These are phyloP conservation scores for Phalloptychus januarius DNA, from an alignment of 2,797 vertebrate species.

Conservation along the genomic window DNA sequence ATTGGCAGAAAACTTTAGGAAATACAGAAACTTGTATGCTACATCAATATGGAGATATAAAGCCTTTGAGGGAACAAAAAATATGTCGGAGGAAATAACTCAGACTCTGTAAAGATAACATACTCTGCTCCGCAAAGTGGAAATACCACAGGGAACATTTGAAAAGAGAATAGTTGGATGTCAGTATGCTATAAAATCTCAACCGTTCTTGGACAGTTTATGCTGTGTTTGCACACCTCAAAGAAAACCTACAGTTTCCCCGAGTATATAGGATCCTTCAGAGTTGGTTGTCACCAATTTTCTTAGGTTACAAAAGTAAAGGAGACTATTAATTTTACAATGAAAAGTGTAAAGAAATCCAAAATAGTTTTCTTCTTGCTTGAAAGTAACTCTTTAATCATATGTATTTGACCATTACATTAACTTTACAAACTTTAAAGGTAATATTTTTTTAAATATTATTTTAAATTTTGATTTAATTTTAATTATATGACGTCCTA, in stretches of 20 bases:
- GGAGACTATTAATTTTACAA: neutral
- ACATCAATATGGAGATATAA: too few relatives aligned
- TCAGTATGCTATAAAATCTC: too few relatives aligned
- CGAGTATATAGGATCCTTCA: neutral
- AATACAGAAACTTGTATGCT: too few relatives aligned
- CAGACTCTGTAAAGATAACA: too few relatives aligned
- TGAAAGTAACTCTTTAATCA: neutral
- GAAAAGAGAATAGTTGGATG: neutral
- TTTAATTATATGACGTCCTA: neutral
- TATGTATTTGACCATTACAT: neutral
- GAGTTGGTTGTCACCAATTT: neutral
- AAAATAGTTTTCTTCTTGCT: neutral
- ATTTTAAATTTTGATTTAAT: neutral
- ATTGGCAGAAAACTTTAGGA: too few relatives aligned
- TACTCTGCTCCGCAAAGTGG: neutral
- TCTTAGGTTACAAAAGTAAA: neutral
- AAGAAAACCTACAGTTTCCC: too few relatives aligned
- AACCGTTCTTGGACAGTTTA: too few relatives aligned
- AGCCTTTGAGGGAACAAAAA: too few relatives aligned
- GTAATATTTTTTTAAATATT: neutral
- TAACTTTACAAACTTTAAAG: neutral
- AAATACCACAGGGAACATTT: neutral
- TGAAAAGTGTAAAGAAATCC: neutral
- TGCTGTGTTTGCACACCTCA: neutral
- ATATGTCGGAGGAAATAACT: too few relatives aligned